These are phyloP conservation scores for Meiosimyza platycephala DNA, from an alignment of 2,888 invertebrate genomes.

Conservation along the genomic window DNA sequence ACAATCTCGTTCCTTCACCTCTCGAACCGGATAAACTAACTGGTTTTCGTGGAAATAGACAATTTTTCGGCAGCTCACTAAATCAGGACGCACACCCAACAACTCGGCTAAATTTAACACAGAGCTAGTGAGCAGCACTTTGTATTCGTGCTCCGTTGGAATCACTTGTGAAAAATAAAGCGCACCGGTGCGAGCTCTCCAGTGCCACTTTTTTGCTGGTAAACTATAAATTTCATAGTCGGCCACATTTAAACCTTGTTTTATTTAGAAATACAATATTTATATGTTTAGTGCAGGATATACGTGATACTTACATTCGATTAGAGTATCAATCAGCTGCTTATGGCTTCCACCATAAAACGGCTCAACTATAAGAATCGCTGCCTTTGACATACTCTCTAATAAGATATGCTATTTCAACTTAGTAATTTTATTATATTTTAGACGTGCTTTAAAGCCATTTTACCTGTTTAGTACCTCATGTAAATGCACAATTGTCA, in stretches of 20 bases:
- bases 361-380: conserved; percentile 74
- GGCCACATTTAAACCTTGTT: conserved; percentile 57
- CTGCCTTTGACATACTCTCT: conserved; percentile 56
- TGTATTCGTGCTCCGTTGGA: conserved; percentile 69
- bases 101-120: conserved; percentile 79
- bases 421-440: neutral
- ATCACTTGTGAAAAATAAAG: conserved; percentile 73
- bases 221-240: conserved; percentile 70
- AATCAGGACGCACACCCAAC: conserved; percentile 75
- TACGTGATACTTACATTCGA: conserved; percentile 60
- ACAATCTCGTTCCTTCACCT: conserved; percentile 76
- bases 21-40: conserved; percentile 76
- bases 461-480: conserved; percentile 10
- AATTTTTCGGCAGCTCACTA: conserved; percentile 72
- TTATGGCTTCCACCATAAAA: conserved; percentile 81
- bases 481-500: neutral
- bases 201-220: conserved; percentile 82
- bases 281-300: neutral
- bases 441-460: neutral
- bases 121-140: conserved; percentile 75
- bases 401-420: conserved; percentile 2
- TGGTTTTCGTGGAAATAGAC: conserved; percentile 85
- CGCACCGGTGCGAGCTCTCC: conserved; percentile 78
- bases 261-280: conserved; percentile 13
- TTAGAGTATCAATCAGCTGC: conserved; percentile 72